Percentiles rank a stretch among this genome's conserved stretches.
phyloP scores from a whole-genome alignment of 2,113 vertebrate genomes.

The Thalassoma bifasciatum region DNA sequence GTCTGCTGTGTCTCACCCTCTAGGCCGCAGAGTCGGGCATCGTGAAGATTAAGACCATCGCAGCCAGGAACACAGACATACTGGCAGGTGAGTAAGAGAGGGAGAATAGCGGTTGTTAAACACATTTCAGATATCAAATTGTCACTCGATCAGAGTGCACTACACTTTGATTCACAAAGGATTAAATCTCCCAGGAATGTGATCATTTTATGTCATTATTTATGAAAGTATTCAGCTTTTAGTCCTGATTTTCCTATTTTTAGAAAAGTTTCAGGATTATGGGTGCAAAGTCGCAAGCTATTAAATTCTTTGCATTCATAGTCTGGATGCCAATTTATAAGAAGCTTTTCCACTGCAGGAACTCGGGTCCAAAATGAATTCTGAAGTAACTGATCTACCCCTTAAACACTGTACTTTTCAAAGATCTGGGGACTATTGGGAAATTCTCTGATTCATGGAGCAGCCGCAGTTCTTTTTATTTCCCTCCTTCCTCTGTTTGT shows the following conservation, averaged over 20 bases:
- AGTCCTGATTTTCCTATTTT: not conserved
- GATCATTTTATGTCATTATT: not conserved
- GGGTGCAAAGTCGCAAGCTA: not conserved
- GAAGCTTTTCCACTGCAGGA: not conserved
- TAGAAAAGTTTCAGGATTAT: no score
- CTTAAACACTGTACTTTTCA: no score
- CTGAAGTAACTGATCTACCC: no score
- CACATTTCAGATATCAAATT: not conserved
- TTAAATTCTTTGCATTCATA: no score
- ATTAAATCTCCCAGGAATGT: no score
- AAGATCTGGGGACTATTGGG: no score
- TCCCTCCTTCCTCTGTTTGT: no score
- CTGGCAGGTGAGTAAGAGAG: constrained; percentile 89
- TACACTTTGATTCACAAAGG: not conserved
- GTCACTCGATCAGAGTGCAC: not conserved
- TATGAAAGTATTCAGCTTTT: not conserved
- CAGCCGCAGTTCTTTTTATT: no score
- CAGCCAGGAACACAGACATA: constrained; percentile 92
- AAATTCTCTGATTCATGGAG: no score
- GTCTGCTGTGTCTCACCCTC: constrained; percentile 42
- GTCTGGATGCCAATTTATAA: not conserved
- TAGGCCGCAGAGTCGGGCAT: constrained; percentile 99
- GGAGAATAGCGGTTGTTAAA: not conserved
- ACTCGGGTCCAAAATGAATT: no score
- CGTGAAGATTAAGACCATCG: constrained; percentile 99